Base-by-base conservation (phyloP, 2,797 vertebrate species). In the Emydoidea blandingii region DNA sequence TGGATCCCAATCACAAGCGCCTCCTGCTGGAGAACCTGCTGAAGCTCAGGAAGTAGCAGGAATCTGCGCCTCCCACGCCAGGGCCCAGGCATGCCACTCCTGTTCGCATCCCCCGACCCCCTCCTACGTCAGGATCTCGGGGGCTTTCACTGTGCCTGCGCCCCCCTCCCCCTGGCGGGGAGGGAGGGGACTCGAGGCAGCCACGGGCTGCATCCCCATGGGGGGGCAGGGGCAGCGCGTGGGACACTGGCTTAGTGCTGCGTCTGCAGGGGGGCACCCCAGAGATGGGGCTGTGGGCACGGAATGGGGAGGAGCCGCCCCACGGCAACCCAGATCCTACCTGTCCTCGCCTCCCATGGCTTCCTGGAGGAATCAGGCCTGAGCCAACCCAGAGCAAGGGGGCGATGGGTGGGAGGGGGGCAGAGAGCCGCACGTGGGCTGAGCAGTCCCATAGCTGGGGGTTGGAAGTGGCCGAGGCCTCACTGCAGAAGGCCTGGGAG, bases 1-100 rank as follows among this genome's bases (percentile, higher is more conserved):
- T 98, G 44, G 99, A 99, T 87, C 98, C 99, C 0, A n/a, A 97
- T 79, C 99, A 99, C 98, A 99, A 99, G 94, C 98, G 97, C 19
- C 97, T 99, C 52, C 98, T 99, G 78, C 98, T 99, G 98, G 99
- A 99, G 95, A 99, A 98, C 85, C 98, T 99, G 94, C 98, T 99
- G 94, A 98, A 98, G 93, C 99, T 98, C 85, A 96, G 98, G 95
- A 99, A 99, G 25, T 97, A 96, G 94, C 98, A 25, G 98, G 80
- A 87, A 96, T 76, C 21, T 27, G 25, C 76, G 50, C 19, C 72
- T 37, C 4, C 29, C 47, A 9, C 9, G 41, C 96, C 96, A 50
- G 50, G 50, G 50, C 50, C 76, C 12, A 7, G 57, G 79, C 31
- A 65, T 25, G 16, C 15, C 8, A 2, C 34, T 3, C 29, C 25